Base-by-base conservation (phyloP, 1,140 invertebrate species). In the Drusus annulatus region DNA sequence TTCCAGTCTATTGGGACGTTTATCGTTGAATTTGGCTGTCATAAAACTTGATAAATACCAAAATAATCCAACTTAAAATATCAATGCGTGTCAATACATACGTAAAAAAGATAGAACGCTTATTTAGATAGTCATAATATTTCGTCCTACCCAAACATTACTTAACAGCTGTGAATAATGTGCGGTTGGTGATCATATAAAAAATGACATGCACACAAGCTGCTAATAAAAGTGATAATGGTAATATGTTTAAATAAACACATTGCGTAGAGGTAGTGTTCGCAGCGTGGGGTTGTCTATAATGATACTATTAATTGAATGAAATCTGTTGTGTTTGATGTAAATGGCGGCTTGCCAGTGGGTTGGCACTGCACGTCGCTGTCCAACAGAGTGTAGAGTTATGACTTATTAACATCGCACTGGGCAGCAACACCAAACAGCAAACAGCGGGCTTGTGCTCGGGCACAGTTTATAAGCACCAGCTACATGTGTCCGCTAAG, bases 401-500 rank as follows among this genome's bases (percentile, higher is more conserved):
- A 10, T n/a, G 54, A 56, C n/a, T 56, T 56, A 56, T 56, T 56
- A 17, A n/a, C 19, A 45, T 45, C 8, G 10, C 36, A 13, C 36
- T 45, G 36, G 36, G 36, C 7, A 36, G 31, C 3, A 7, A n/a
- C n/a, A n/a, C n/a, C 36, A 1, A 10, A 10, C 36, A 45, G n/a
- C 54, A 16, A 17, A 19, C n/a, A 60, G 56, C 56, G 8, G 6
- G 10, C 17, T 7, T 8, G 54, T 17, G 36, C 60, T 28, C 19
- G 21, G 25, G 13, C 21, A 13, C 28, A 65, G 21, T 65, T 69
- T 50, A 74, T 69, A 51, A 51, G 79, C 58, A 75, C 45, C 15
- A 45, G 73, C 45, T 76, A 77, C 80, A 77, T 77, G 68, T 81
- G 80, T 81, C 80, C 80, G 75, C 62, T 68, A 52, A 80, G 69